Evolutionary conservation across 1,140 invertebrate species (phyloP).

Genomic region (Platyscapa corneri): DNA sequence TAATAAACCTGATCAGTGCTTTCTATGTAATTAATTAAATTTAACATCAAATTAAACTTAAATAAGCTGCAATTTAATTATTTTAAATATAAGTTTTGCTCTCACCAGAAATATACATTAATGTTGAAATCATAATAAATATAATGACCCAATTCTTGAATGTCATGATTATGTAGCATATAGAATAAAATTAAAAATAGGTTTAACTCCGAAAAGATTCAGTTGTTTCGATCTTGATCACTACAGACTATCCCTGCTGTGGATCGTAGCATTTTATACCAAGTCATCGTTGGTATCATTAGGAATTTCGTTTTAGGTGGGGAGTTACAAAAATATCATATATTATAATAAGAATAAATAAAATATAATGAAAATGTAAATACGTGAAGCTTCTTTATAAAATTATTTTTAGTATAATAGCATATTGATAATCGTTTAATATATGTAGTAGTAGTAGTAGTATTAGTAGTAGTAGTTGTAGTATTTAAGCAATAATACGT

Average conservation of each 20-base stretch:
- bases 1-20: no score
- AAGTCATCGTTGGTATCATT: not conserved
- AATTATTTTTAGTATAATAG: no score
- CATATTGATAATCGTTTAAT: no score
- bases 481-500: no score
- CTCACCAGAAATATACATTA: slow-evolving; percentile 4
- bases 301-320: not conserved
- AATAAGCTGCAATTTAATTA: no score
- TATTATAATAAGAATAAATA: slow-evolving; percentile 15
- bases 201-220: not conserved
- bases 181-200: not conserved
- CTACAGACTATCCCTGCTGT: slow-evolving; percentile 22
- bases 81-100: no score
- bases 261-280: slow-evolving; percentile 32
- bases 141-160: not conserved
- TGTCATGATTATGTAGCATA: not conserved
- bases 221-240: slow-evolving; percentile 14
- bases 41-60: no score
- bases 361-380: not conserved
- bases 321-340: not conserved
- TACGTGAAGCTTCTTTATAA: no score
- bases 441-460: no score
- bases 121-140: not conserved
- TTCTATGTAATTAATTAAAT: no score
- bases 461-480: no score